Conservation (phyloP, 2,888 invertebrate species). For the Periphyllus acericola region DNA sequence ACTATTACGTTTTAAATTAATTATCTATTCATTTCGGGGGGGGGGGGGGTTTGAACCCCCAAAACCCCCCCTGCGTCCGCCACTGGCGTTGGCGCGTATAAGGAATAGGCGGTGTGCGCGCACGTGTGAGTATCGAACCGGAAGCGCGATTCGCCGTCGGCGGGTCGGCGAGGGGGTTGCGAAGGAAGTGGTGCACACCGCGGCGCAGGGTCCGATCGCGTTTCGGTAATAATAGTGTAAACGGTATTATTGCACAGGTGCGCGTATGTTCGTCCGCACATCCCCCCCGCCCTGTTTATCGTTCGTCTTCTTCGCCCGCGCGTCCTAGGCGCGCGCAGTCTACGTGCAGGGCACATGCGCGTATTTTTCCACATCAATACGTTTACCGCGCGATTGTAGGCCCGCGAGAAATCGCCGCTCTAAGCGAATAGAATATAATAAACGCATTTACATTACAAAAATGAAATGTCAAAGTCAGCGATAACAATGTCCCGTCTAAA, state of each 20-base stretch:
- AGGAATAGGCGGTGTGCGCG: background rate
- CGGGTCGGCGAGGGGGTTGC: background rate
- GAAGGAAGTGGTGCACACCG: background rate
- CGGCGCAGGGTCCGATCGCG: constrained; percentile 43
- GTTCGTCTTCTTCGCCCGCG: constrained; percentile 37
- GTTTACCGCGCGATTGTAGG: no score
- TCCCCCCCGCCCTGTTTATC: background rate
- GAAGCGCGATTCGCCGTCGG: constrained; percentile 49
- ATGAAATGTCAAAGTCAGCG: no score
- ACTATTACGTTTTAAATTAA: no score
- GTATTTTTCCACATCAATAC: background rate
- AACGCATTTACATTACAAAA: no score
- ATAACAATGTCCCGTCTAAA: no score
- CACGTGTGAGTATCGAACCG: constrained; percentile 49
- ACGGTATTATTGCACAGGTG: no score
- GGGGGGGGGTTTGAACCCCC: no score
- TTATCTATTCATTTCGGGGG: no score
- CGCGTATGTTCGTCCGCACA: constrained; percentile 9
- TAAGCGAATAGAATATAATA: no score
- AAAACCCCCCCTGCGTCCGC: no score
- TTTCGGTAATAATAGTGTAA: background rate
- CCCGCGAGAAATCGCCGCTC: no score
- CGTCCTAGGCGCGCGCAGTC: background rate
- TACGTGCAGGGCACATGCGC: no score
- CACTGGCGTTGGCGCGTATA: background rate